A percentile compares a stretch with the other conserved stretches of the same genome.
These are phyloP conservation scores for Xenopus petersii DNA, from an alignment of 2,797 vertebrate species.

Conservation along the genomic window DNA sequence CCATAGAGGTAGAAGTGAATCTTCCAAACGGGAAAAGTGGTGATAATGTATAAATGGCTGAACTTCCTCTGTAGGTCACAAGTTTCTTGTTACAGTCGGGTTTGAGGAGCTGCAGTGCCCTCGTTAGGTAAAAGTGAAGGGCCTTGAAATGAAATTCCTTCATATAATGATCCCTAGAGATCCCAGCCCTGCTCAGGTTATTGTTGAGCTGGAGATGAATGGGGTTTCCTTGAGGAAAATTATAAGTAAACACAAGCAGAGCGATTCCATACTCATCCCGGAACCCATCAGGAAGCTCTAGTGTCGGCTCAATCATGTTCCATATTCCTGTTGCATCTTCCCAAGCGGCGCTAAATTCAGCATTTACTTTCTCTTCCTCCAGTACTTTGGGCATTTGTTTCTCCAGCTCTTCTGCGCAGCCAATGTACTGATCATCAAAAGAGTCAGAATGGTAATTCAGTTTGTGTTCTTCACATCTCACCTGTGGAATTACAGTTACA, in stretches of 20 bases:
- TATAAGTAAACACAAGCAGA: not conserved
- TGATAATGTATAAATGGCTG: not conserved
- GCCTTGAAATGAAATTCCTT: slow-evolving; percentile 23
- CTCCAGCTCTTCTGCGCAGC: slow-evolving; percentile 53
- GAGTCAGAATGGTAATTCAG: slow-evolving; percentile 49
- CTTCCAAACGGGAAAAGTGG: slow-evolving; percentile 1
- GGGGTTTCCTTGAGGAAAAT: not conserved
- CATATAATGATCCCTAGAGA: not conserved
- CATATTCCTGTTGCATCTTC: slow-evolving; percentile 24
- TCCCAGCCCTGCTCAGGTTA: slow-evolving; percentile 10
- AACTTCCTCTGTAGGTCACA: not conserved
- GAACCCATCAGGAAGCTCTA: slow-evolving; percentile 52
- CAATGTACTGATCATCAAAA: slow-evolving; percentile 57
- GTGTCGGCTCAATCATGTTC: slow-evolving; percentile 5
- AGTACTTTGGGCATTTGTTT: slow-evolving; percentile 43
- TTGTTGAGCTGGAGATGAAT: not conserved
- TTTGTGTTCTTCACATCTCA: not conserved
- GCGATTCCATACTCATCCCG: slow-evolving; percentile 24
- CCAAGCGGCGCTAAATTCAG: slow-evolving; percentile 51
- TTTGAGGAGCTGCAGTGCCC: not conserved
- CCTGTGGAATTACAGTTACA: not conserved
- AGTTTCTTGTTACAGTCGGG: not conserved
- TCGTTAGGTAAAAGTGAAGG: slow-evolving; percentile 26
- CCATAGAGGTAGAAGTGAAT: slow-evolving; percentile 19
- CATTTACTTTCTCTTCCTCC: slow-evolving; percentile 50